phyloP scores from a whole-genome alignment of 2,888 invertebrate genomes.

The Ariolimax columbianus region DNA sequence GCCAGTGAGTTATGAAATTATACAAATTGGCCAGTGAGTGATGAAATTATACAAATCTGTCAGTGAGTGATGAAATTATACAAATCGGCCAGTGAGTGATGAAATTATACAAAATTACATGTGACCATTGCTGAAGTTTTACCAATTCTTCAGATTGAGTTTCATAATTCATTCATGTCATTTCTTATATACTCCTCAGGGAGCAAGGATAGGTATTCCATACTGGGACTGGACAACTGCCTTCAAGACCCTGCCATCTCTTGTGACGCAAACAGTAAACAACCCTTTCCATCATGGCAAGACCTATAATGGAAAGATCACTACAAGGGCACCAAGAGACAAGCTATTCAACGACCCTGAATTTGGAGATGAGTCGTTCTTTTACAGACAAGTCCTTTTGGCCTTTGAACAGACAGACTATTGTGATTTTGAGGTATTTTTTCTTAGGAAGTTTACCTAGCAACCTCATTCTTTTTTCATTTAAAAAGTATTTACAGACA shows the following conservation, averaged over 20 bases:
- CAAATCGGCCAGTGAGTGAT: too few species aligned
- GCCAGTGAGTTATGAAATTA: too few species aligned
- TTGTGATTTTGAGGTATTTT: slow-evolving; percentile 56
- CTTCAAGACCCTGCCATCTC: slow-evolving; percentile 48
- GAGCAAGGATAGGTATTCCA: slow-evolving; percentile 46
- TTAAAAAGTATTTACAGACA: too few species aligned
- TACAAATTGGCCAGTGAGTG: too few species aligned
- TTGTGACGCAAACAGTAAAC: slow-evolving; percentile 52
- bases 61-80: too few species aligned
- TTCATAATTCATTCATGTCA: neutral
- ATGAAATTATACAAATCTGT: too few species aligned
- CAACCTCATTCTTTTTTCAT: too few species aligned
- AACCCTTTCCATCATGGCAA: slow-evolving; percentile 56
- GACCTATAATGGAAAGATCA: slow-evolving; percentile 33
- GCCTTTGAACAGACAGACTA: slow-evolving; percentile 58
- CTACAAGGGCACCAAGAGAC: slow-evolving; percentile 53
- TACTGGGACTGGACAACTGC: slow-evolving; percentile 57
- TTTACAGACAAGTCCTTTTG: slow-evolving; percentile 55
- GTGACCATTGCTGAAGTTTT: too few species aligned
- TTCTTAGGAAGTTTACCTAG: too few species aligned
- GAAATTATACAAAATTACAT: too few species aligned
- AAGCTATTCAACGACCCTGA: slow-evolving; percentile 58
- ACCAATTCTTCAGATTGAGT: too few species aligned
- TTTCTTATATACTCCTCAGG: neutral
- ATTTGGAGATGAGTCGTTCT: slow-evolving; percentile 56